phyloP scores from a whole-genome alignment of 2,113 vertebrate species.

The Hiodon tergisus region DNA sequence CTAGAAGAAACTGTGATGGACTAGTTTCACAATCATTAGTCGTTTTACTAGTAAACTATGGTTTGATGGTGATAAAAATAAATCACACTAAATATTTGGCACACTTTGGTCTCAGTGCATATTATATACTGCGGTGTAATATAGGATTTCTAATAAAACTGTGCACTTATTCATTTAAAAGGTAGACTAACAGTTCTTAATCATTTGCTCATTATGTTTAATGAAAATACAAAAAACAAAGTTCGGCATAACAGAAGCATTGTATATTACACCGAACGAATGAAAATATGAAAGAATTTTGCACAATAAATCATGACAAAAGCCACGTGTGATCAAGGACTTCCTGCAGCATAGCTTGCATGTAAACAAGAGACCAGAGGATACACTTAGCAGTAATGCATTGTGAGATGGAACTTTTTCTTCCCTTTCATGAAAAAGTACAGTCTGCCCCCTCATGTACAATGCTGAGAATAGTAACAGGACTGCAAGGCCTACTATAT shows the following conservation, averaged over 20 bases:
- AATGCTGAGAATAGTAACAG: constrained; percentile 71
- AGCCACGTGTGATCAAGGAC: neutral
- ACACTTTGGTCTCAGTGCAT: too few relatives aligned
- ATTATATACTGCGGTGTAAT: too few relatives aligned
- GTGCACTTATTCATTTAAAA: too few relatives aligned
- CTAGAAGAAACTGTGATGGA: too few relatives aligned
- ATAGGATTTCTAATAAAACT: too few relatives aligned
- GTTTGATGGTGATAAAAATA: too few relatives aligned
- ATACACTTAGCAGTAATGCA: constrained; percentile 29
- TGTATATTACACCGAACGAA: neutral
- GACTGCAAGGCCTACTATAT: constrained; percentile 65
- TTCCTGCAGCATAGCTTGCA: neutral
- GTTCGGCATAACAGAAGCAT: neutral
- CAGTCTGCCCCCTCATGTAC: constrained; percentile 62
- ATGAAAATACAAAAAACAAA: too few relatives aligned
- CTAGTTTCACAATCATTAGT: too few relatives aligned
- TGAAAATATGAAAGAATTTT: neutral
- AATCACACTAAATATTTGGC: too few relatives aligned
- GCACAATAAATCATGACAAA: neutral
- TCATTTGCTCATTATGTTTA: too few relatives aligned
- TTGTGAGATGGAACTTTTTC: constrained; percentile 49
- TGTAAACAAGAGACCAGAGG: constrained; percentile 12
- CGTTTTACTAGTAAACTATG: too few relatives aligned
- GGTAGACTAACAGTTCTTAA: too few relatives aligned
- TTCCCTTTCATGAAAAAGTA: constrained; percentile 43